Base-by-base conservation (phyloP, 2,113 vertebrate genomes). In the Oncorhynchus gorbuscha region DNA sequence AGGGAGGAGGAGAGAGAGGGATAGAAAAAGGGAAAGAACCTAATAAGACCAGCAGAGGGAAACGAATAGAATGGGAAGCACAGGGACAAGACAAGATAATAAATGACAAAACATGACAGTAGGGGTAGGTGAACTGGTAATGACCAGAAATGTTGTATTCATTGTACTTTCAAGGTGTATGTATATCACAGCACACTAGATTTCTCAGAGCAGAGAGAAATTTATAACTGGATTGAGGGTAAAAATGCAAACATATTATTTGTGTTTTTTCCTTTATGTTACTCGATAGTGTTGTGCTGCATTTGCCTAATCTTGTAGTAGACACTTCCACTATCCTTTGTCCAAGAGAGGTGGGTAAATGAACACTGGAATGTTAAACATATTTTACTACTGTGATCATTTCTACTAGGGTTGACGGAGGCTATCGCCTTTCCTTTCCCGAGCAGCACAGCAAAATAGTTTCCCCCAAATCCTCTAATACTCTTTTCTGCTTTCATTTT, bases 371-470 rank as follows among this genome's bases (percentile, higher is more conserved):
- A 78, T 39, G 35, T 74, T 66, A 32, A 82, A 75, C 69, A 79
- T 65, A 58, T 83, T 84, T 75, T 75, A 77, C 76, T 5, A 18
- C 58, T 48, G 26, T 81, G 75, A 79, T 86, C 79, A 89, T 87
- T 79, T 77, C 49, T 64, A 22, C 22, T 35, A 69, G 80, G 81
- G 78, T 84, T 26, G 13, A 70, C 72, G 76, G 45, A 11, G 28
- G 76, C 84, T 86, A 81, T 80, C 76, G 78, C 77, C 78, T 79
- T 81, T 76, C 24, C 74, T 45, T 45, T 45, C 39, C 39, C 1
- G 5, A 45, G 39, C 39, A 45, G 24, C 78, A 73, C 72, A n/a
- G 45, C 69, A 55, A 74, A 81, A 85, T 66, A 74, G 75, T 70
- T 74, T 64, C 74, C 12, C 62, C 73, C 48, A 79, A 75, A 84